These are phyloP conservation scores for Apomyelois bistriatella DNA, from an alignment of 2,888 invertebrate genomes.

Conservation along the genomic window DNA sequence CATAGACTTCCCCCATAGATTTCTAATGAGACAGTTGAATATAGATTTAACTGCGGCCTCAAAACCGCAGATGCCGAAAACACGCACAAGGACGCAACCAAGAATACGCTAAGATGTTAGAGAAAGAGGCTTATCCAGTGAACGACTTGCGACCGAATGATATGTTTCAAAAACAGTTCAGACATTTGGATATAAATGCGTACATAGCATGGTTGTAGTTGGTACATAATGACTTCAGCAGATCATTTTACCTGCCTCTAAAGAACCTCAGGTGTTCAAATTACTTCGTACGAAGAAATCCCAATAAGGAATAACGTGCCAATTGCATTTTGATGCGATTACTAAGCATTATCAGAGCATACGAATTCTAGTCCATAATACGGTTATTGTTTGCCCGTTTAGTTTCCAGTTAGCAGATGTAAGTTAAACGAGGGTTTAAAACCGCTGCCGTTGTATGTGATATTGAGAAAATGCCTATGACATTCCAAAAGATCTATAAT, in stretches of 20 bases:
- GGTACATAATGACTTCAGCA: too few species aligned
- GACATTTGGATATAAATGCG: too few species aligned
- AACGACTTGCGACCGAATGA: too few species aligned
- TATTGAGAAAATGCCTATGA: not conserved
- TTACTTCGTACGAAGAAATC: not conserved
- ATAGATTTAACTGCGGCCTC: too few species aligned
- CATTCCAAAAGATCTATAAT: too few species aligned
- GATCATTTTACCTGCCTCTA: not conserved
- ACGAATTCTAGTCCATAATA: not conserved
- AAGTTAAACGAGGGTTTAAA: not conserved
- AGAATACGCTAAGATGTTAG: too few species aligned
- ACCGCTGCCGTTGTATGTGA: not conserved
- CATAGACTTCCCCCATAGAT: too few species aligned
- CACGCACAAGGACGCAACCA: too few species aligned
- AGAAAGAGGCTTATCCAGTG: too few species aligned
- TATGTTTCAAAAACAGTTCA: too few species aligned
- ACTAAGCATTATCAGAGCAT: constrained; percentile 3
- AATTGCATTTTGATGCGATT: constrained; percentile 1
- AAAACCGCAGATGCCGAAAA: too few species aligned
- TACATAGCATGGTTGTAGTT: not conserved
- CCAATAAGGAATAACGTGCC: not conserved
- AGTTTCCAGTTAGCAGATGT: not conserved
- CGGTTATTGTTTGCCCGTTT: not conserved
- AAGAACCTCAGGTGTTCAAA: not conserved
- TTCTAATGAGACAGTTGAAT: too few species aligned